Base-by-base conservation (phyloP, 2,113 vertebrate genomes). In the Pongo abelii region DNA sequence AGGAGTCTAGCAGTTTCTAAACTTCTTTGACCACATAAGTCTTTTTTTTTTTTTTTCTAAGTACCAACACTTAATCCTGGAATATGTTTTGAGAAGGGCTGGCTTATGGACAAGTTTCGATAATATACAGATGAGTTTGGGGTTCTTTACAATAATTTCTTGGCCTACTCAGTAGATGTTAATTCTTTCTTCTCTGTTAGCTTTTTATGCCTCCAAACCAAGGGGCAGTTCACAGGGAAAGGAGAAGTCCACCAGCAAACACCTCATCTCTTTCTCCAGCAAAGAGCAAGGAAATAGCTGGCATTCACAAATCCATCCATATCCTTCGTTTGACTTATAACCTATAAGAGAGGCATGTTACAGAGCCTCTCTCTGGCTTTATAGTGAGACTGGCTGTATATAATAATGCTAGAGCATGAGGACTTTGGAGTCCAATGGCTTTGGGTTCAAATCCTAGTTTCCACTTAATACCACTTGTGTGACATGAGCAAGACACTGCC, bases 51-150 rank as follows among this genome's bases (percentile, higher is more conserved):
- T 17, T n/a, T 50, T 17, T 18, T 6, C 16, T 64, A 79, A 61
- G 13, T 50, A 84, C 67, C 48, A 69, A 40, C 27, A 38, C 57
- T 79, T 88, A 84, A 25, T 96, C 84, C 67, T 61, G 11, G 40
- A 83, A 86, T 94, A 55, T 8, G n/a, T 72, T 85, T 92, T 72
- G 22, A 93, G 79, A 97, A 75, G 27, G 13, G 4, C 35, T 91
- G 35, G 23, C 17, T 92, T 80, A 55, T 91, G 40, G 77, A 67
- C 32, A 91, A 70, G 2, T 22, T 57, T 74, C 81, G 38, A 52
- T 77, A 22, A 85, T 38, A 40, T 13, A 40, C 8, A 6, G 22
- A 23, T 59, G 67, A 46, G n/a, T 75, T 50, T 70, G 23, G 16
- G 55, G 23, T 84, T 38, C 35, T 57, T 52, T 77, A 17, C 23